phyloP scores from a whole-genome alignment of 2,888 invertebrate species.

The Drosophila buzzatii region DNA sequence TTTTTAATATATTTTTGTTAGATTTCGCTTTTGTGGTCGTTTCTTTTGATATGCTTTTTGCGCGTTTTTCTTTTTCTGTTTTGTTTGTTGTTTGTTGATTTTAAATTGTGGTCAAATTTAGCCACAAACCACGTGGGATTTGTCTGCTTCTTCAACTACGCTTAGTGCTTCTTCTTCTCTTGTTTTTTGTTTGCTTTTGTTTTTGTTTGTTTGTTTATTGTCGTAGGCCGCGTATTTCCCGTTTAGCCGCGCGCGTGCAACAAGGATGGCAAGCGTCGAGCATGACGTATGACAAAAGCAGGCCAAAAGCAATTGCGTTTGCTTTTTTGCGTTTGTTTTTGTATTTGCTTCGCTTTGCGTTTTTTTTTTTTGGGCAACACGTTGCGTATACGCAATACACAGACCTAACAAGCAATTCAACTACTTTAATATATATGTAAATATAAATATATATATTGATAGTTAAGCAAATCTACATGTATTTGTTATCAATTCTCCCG shows the following conservation, averaged over 20 bases:
- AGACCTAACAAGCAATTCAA: constrained; percentile 20
- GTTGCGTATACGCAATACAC: constrained; percentile 60
- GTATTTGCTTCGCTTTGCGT: constrained; percentile 5
- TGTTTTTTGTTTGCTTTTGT: constrained; percentile 20
- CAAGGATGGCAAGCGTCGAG: constrained; percentile 26
- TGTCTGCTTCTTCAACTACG: constrained; percentile 11
- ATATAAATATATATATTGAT: constrained; percentile 16
- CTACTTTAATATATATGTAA: constrained; percentile 16
- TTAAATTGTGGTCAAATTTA: constrained; percentile 30
- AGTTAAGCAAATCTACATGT: constrained; percentile 19
- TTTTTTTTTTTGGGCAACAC: constrained; percentile 26
- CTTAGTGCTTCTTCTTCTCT: neutral
- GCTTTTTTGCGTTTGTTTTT: constrained; percentile 14
- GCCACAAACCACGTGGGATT: constrained; percentile 34
- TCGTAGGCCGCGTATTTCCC: constrained; percentile 61
- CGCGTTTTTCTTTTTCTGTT: constrained; percentile 8
- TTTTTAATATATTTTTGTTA: constrained; percentile 21
- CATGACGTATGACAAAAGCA: constrained; percentile 34
- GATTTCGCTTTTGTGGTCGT: constrained; percentile 29
- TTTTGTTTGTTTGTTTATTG: constrained; percentile 40
- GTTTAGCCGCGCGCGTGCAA: constrained; percentile 39
- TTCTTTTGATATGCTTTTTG: constrained; percentile 48
- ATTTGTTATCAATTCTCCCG: constrained; percentile 49
- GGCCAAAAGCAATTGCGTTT: constrained; percentile 18
- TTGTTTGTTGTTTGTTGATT: constrained; percentile 17